Percentiles rank a stretch among this genome's conserved stretches.
Conservation (phyloP, 2,113 vertebrate genomes). For the Passer domesticus region DNA sequence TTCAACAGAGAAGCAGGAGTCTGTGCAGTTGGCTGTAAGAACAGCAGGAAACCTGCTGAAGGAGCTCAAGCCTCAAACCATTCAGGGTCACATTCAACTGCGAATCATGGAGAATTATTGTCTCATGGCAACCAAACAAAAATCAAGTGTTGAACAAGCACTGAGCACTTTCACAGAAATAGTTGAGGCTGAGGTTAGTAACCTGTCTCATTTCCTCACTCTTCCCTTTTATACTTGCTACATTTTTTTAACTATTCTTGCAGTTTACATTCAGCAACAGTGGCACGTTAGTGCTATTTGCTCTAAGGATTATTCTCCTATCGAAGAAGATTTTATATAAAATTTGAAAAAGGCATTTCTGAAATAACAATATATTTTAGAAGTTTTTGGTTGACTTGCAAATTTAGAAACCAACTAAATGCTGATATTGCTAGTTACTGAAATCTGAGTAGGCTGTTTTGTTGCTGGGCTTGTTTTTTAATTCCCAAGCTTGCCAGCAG, state of each 20-base stretch:
- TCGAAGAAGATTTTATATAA: background rate
- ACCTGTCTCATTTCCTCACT: background rate
- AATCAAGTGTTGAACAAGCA: conserved; percentile 89
- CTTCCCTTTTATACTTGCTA: background rate
- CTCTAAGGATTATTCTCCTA: background rate
- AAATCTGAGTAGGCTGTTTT: background rate
- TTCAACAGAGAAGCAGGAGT: conserved; percentile 94
- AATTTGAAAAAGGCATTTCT: background rate
- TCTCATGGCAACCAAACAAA: conserved; percentile 91
- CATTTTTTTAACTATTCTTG: background rate
- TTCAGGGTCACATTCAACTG: conserved; percentile 87
- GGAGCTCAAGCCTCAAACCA: conserved; percentile 92
- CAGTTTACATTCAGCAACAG: background rate
- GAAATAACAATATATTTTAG: background rate
- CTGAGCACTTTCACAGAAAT: conserved; percentile 88
- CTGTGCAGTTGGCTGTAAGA: conserved; percentile 90
- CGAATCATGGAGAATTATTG: conserved; percentile 94
- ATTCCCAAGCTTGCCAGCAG: background rate
- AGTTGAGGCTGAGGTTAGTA: conserved; percentile 88
- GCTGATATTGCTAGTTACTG: background rate
- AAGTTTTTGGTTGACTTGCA: background rate
- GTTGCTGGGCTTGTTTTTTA: background rate
- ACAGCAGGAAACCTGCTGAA: conserved; percentile 96
- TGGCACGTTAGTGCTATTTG: background rate
- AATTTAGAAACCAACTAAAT: background rate